phyloP scores from a whole-genome alignment of 2,113 vertebrate species.

The Octodon degus region DNA sequence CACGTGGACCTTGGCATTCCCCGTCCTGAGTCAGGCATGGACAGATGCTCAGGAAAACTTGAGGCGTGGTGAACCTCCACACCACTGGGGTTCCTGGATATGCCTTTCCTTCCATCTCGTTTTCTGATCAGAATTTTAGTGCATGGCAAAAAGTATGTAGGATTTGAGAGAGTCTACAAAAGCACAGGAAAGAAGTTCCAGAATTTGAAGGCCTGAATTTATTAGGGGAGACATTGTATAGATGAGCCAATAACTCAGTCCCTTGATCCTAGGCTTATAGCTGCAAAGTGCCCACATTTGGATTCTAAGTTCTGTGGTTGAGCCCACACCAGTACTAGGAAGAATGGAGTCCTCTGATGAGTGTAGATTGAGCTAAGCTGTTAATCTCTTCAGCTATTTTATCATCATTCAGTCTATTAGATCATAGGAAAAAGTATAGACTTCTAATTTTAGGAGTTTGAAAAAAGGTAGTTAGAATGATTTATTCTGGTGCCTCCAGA shows the following conservation, averaged over 20 bases:
- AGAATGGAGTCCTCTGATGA: not conserved
- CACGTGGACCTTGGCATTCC: not conserved
- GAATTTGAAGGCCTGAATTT: not conserved
- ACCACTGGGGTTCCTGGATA: not conserved
- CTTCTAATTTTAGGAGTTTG: not conserved
- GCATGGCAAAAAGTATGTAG: not conserved
- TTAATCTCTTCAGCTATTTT: not conserved
- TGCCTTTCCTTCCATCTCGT: not conserved
- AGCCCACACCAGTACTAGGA: not conserved
- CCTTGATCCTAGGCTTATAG: not conserved
- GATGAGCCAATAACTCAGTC: not conserved
- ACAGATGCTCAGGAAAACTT: not conserved
- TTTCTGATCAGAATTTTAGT: not conserved
- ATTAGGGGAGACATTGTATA: not conserved
- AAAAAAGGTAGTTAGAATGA: not conserved
- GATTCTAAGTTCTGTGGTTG: not conserved
- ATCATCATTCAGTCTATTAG: not conserved
- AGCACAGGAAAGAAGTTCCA: not conserved
- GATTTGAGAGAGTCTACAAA: not conserved
- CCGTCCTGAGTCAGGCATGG: fast-evolving
- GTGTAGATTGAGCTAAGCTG: not conserved
- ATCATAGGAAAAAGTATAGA: not conserved
- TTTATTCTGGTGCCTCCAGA: not conserved
- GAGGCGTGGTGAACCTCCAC: not conserved
- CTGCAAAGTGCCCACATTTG: not conserved